Percentiles rank a stretch among this genome's conserved stretches.
These are phyloP conservation scores for Drosophila gaucha DNA, from an alignment of 2,888 invertebrate genomes.

Conservation along the genomic window DNA sequence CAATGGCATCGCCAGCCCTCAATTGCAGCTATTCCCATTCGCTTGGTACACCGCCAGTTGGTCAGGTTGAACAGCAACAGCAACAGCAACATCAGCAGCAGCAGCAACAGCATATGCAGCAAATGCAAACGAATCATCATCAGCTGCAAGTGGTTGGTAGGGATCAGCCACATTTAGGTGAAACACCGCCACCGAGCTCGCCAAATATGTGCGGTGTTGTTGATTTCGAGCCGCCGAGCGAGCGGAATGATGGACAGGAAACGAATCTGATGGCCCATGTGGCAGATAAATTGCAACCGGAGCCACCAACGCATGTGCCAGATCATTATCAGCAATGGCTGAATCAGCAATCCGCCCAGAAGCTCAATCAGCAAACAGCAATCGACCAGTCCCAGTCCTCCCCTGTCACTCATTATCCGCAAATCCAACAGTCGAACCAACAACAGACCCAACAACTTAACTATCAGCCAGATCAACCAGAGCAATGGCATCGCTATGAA, in stretches of 20 bases:
- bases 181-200: slow-evolving; percentile 76
- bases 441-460: slow-evolving; percentile 5
- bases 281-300: slow-evolving; percentile 15
- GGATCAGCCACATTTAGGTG: slow-evolving; percentile 63
- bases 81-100: slow-evolving; percentile 21
- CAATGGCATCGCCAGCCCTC: slow-evolving; percentile 82
- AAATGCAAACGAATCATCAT: slow-evolving; percentile 29
- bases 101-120: slow-evolving; percentile 3
- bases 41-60: slow-evolving; percentile 62
- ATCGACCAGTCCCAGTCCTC: slow-evolving; percentile 14
- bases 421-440: background rate
- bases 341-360: slow-evolving; percentile 39
- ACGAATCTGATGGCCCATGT: slow-evolving; percentile 12
- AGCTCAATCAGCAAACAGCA: slow-evolving; percentile 11
- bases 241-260: slow-evolving; percentile 30
- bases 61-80: slow-evolving; percentile 35
- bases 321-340: slow-evolving; percentile 66
- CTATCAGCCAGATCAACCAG: slow-evolving; percentile 29
- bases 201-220: slow-evolving; percentile 71
- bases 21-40: slow-evolving; percentile 73
- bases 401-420: slow-evolving; percentile 28
- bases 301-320: slow-evolving; percentile 35
- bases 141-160: slow-evolving; percentile 11
- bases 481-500: slow-evolving; percentile 61
- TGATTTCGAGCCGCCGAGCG: slow-evolving; percentile 71